Base-by-base conservation (phyloP, 2,113 vertebrate species). In the Daphoenositta chrysoptera region DNA sequence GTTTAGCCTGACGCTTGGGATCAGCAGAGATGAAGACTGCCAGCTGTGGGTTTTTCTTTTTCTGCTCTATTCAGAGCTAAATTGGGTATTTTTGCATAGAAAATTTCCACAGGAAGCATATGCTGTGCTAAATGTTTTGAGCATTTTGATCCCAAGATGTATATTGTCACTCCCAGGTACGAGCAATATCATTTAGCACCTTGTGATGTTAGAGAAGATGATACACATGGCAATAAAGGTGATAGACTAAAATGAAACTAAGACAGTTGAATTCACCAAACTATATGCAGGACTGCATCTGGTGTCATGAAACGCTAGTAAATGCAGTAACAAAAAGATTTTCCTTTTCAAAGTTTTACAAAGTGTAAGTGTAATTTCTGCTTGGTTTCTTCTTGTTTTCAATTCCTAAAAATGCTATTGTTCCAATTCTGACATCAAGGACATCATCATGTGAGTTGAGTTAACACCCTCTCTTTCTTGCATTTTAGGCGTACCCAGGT, bases 111-210 rank as follows among this genome's bases (percentile, higher is more conserved):
- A 73, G 28, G 44, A 70, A 94, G 66, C 92, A 95, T 94, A 96
- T 87, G 92, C 31, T 91, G 37, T 89, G 91, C 54, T 95, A 92
- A 95, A 90, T 47, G 83, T 73, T 96, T 69, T 66, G 77, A 94
- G 86, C 21, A 63, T 93, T 96, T 48, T 33, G 23, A 87, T 94
- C 84, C 91, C 91, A 93, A 76, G 91, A 81, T 88, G 53, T 76
- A 42, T 64, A 63, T 64, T 80, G 53, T 84, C 60, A 87, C 48
- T 95, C 35, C 53, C 64, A 87, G 84, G 60, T 88, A 85, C 0
- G 0, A 87, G 37, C 1, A 0, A 31, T 37, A 88, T 21, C 70
- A 79, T 80, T 95, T 95, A 94, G 76, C 72, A 91, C 82, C 94
- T 86, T 53, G 44, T 39, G 58, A 40, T 56, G 24, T 80, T 90